Percentiles rank a stretch among this genome's conserved stretches.
phyloP scores from a whole-genome alignment of 92 coral and sea anemone genomes.

The Actinostola sp. region DNA sequence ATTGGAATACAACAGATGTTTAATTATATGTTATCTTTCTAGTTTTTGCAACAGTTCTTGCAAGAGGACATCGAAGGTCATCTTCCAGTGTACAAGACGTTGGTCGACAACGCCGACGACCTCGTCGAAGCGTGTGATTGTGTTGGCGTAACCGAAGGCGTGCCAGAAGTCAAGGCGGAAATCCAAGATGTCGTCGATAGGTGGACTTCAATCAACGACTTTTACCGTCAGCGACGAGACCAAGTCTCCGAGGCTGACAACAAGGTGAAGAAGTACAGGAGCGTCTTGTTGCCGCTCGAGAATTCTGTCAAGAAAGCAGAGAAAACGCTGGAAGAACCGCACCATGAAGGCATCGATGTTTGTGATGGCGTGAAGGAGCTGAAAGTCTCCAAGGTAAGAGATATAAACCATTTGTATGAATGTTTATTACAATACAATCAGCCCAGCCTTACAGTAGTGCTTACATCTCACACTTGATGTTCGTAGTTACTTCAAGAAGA shows the following conservation, averaged over 20 bases:
- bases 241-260: slow-evolving; percentile 82
- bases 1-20: too few species aligned
- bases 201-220: slow-evolving; percentile 82
- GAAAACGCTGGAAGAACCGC: slow-evolving; percentile 66
- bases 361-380: slow-evolving; percentile 74
- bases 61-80: slow-evolving; percentile 97
- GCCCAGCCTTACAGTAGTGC: too few species aligned
- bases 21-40: background rate
- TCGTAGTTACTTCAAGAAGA: slow-evolving; percentile 65
- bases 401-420: too few species aligned
- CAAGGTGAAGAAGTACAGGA: slow-evolving; percentile 82
- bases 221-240: slow-evolving; percentile 65
- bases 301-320: slow-evolving; percentile 74
- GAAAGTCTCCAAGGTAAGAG: slow-evolving; percentile 66
- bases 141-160: slow-evolving; percentile 82
- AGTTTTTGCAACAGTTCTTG: slow-evolving; percentile 80
- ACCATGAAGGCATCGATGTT: slow-evolving; percentile 81
- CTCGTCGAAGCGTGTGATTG: slow-evolving; percentile 78
- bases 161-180: slow-evolving; percentile 73
- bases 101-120: slow-evolving; percentile 69
- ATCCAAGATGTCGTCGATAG: slow-evolving; percentile 68
- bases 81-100: slow-evolving; percentile 83
- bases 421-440: too few species aligned
- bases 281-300: slow-evolving; percentile 77
- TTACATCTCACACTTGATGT: background rate